Evolutionary conservation across 2,888 invertebrate species (phyloP).

Genomic region (Cantharis lateralis): DNA sequence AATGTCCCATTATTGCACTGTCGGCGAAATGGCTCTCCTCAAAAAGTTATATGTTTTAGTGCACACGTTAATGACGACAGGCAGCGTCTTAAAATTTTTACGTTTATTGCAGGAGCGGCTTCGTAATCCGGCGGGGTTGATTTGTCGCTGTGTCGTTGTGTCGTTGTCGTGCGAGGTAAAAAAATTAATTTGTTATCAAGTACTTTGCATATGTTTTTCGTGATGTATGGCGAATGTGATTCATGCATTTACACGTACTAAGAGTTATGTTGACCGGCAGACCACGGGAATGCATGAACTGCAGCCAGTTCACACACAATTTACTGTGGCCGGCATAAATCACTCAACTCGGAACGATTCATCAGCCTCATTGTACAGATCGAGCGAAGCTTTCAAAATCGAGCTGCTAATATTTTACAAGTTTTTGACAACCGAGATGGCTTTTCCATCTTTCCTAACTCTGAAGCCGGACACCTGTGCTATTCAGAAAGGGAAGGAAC

Average conservation of each 20-base stretch:
- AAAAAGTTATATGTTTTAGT: constrained; percentile 36
- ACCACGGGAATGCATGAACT: constrained; percentile 46
- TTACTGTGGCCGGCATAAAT: constrained; percentile 58
- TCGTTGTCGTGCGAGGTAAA: background rate
- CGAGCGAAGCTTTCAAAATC: constrained; percentile 53
- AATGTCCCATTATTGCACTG: constrained; percentile 58
- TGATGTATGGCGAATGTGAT: constrained; percentile 44
- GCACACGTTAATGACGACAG: constrained; percentile 23
- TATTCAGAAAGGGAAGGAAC: constrained; percentile 39
- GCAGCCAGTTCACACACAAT: constrained; percentile 54
- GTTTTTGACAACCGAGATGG: constrained; percentile 71
- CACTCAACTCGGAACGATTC: constrained; percentile 56
- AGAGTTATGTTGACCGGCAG: constrained; percentile 47
- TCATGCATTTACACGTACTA: constrained; percentile 42
- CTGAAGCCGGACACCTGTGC: constrained; percentile 47
- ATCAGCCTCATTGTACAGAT: constrained; percentile 56
- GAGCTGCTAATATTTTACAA: constrained; percentile 68
- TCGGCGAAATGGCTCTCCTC: constrained; percentile 49
- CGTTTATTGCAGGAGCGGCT: background rate
- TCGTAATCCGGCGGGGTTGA: no score
- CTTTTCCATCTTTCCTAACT: constrained; percentile 58
- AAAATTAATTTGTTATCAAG: constrained; percentile 20
- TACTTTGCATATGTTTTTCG: constrained; percentile 24
- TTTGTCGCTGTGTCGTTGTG: no score
- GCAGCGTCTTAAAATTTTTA: constrained; percentile 9